Percentiles rank a stretch among this genome's conserved stretches.
phyloP scores from a whole-genome alignment of 2,113 vertebrate genomes.

The Catharus bicknelli region DNA sequence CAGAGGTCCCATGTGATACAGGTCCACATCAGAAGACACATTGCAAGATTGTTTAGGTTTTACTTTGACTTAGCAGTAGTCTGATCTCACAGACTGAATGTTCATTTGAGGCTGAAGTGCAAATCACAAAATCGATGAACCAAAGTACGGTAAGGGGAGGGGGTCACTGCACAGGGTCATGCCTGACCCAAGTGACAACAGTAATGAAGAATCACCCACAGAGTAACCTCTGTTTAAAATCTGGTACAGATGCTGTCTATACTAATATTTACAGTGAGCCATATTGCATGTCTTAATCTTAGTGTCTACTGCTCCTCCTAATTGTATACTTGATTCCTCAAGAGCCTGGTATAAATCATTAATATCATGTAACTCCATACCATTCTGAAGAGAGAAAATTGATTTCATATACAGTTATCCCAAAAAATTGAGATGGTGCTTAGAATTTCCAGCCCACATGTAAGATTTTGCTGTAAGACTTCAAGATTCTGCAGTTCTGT shows the following conservation, averaged over 20 bases:
- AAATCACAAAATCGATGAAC: background rate
- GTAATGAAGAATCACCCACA: background rate
- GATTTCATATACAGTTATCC: background rate
- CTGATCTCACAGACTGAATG: background rate
- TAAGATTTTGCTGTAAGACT: background rate
- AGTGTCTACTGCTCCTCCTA: background rate
- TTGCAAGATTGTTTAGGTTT: background rate
- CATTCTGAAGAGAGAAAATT: background rate
- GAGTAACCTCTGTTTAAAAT: background rate
- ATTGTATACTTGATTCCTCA: background rate
- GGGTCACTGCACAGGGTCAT: background rate
- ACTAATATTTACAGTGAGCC: background rate
- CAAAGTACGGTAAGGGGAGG: accelerated
- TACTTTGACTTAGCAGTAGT: background rate
- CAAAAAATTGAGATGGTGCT: background rate
- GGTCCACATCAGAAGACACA: background rate
- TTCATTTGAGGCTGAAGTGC: background rate
- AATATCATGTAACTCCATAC: background rate
- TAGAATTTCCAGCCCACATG: background rate
- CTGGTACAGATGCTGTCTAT: background rate
- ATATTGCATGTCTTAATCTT: background rate
- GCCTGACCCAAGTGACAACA: background rate
- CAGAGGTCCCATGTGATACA: background rate
- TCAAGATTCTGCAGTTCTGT: background rate
- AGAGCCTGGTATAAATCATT: background rate